Base-by-base conservation (phyloP, 1,140 invertebrate genomes). In the Drosophila auraria region DNA sequence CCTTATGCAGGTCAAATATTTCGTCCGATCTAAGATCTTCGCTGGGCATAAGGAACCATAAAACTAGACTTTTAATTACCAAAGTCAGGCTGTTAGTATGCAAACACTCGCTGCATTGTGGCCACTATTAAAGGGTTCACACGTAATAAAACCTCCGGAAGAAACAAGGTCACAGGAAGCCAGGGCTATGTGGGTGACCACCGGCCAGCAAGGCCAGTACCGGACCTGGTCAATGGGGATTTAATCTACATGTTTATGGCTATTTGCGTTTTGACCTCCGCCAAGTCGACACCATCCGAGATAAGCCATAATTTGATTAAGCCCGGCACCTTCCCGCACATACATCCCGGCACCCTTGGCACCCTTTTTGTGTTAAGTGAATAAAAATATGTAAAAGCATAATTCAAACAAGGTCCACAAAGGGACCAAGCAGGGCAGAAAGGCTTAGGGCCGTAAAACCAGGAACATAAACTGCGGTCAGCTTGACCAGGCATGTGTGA, bases 251-350 rank as follows among this genome's bases (percentile, higher is more conserved):
- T 91, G 87, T 90, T 90, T 90, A 90, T 90, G 86, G 86, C 82
- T 90, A 90, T 90, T 90, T 91, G 86, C 82, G 79, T 90, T 90
- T 86, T 77, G 86, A 87, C 87, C 82, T 86, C 82, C 79, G 87
- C 82, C 77, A 87, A 80, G 83, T 77, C 76, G 72, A 40, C 58
- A 76, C 51, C 72, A 76, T 61, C 33, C 60, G 60, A 86, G 86
- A 90, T 90, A 90, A 90, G 87, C 87, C 69, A 91, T 90, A 90
- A 90, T 90, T 90, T 90, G 87, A 90, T 90, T 91, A 90, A 80
- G 65, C 66, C 63, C 25, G 63, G 20, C 63, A 66, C 58, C 63
- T 65, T 63, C 27, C 63, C 63, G 61, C 40, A 23, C 17, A 33
- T 61, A 44, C 45, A 65, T 62, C 20, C 15, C 45, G 5, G 57